Base-by-base conservation (phyloP, 2,113 vertebrate species). In the Malurus alboscapulatus region DNA sequence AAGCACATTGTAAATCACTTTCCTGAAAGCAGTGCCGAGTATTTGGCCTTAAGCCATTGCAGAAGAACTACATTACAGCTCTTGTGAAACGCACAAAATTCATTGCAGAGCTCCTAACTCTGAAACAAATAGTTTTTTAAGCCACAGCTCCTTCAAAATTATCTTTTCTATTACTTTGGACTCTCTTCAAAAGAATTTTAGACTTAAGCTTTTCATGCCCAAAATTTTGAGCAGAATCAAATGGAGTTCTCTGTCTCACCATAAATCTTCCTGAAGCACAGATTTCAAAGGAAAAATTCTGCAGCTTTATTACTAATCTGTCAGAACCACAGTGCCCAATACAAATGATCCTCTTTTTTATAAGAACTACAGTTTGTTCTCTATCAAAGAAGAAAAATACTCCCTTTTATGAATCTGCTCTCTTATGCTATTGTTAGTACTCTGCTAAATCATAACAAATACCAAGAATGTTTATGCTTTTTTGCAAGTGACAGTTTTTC, bases 101-200 rank as follows among this genome's bases (percentile, higher is more conserved):
- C 50, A 81, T 14, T 57, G 58, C 58, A 89, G 45, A 89, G n/a
- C 58, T 78, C 54, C 73, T 32, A 83, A 66, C 82, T 90, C 76
- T 85, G 54, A 95, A 92, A 86, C 58, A 92, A 76, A 74, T 45
- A 82, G 13, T 38, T 84, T 75, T 79, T 85, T 50, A 85, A 88
- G 65, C 47, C 40, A 57, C 24, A 71, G 53, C 9, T 57, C 32
- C 30, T 89, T 77, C 71, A 84, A 87, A 94, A 94, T 88, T 67
- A 84, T 87, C 54, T 86, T 85, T 92, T 87, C 66, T 62, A 81
- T 90, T 88, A 61, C 76, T 92, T 93, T 86, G 73, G 54, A 59
- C 57, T 84, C 57, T 75, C 48, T 88, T 85, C 85, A 90, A 92
- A 96, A 94, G 32, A 86, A 58, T 84, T 89, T 80, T 45, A 79